Evolutionary conservation across 2,797 vertebrate species (phyloP).

Genomic region (Rhabdophis nuchalis): DNA sequence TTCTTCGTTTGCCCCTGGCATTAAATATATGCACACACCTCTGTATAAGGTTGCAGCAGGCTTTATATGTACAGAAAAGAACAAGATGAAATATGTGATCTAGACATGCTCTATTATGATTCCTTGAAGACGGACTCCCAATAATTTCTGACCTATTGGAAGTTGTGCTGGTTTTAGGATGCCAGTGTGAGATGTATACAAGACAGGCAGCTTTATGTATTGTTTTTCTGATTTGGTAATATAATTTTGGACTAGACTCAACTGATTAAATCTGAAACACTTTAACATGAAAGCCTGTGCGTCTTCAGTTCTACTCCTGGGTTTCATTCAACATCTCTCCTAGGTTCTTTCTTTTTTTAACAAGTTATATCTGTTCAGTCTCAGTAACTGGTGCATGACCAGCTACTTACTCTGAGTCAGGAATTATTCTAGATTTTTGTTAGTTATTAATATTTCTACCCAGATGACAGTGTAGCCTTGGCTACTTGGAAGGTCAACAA

Average conservation of each 20-base stretch:
- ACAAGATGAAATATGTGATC: neutral
- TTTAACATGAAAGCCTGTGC: conserved; percentile 22
- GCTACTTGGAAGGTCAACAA: too few species aligned
- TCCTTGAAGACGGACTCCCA: conserved; percentile 40
- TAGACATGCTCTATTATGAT: conserved; percentile 20
- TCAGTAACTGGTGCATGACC: neutral
- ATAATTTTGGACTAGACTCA: conserved; percentile 49
- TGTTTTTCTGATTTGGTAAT: conserved; percentile 64
- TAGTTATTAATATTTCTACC: neutral
- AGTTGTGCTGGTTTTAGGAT: conserved; percentile 48
- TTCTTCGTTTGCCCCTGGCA: conserved; percentile 20
- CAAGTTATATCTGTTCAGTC: neutral
- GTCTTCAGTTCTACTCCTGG: neutral
- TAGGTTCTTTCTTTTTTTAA: neutral
- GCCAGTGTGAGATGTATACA: conserved; percentile 47
- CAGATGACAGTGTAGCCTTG: too few species aligned
- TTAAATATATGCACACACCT: neutral
- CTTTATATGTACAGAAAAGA: conserved; percentile 17
- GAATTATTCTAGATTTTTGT: neutral
- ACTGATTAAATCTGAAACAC: conserved; percentile 52
- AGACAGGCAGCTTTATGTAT: conserved; percentile 57
- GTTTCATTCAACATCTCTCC: neutral
- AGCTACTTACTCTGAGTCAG: neutral
- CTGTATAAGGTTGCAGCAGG: conserved; percentile 21
- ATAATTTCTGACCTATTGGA: conserved; percentile 50